A percentile compares a stretch with the other conserved stretches of the same genome.
phyloP scores from a whole-genome alignment of 1,140 invertebrate genomes.

The Pomacea maculata region DNA sequence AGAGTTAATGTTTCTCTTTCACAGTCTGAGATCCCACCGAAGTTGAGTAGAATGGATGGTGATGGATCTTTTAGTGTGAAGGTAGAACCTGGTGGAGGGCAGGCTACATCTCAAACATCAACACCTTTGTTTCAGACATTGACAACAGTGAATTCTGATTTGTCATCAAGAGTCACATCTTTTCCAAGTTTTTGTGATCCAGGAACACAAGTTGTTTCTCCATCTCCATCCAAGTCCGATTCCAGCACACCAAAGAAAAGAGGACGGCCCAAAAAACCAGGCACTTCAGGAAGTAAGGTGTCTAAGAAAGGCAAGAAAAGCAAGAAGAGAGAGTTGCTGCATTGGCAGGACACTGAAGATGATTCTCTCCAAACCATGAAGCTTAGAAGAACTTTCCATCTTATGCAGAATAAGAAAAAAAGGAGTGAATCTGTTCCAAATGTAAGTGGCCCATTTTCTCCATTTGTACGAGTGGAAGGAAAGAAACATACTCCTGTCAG shows the following conservation, averaged over 20 bases:
- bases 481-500: constrained; percentile 75
- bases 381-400: constrained; percentile 30
- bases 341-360: constrained; percentile 16
- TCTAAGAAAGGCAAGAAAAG: constrained; percentile 10
- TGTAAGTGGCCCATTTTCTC: constrained; percentile 39
- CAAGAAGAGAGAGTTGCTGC: constrained; percentile 2
- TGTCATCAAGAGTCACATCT: too few species aligned
- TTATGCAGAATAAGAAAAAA: constrained; percentile 30
- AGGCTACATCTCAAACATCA: too few species aligned
- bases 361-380: constrained; percentile 39
- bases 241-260: neutral
- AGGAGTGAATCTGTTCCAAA: constrained; percentile 13
- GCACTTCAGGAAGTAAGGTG: neutral
- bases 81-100: too few species aligned
- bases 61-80: too few species aligned
- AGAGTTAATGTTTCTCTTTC: too few species aligned
- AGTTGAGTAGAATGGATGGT: too few species aligned
- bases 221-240: neutral
- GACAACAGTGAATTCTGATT: too few species aligned
- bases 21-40: too few species aligned
- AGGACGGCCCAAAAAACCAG: neutral
- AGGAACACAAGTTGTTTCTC: neutral
- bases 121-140: too few species aligned
- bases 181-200: too few species aligned
- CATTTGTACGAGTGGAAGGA: constrained; percentile 76